Evolutionary conservation across 1,140 invertebrate species (phyloP).

Genomic region (Rhynchophorus ferrugineus): DNA sequence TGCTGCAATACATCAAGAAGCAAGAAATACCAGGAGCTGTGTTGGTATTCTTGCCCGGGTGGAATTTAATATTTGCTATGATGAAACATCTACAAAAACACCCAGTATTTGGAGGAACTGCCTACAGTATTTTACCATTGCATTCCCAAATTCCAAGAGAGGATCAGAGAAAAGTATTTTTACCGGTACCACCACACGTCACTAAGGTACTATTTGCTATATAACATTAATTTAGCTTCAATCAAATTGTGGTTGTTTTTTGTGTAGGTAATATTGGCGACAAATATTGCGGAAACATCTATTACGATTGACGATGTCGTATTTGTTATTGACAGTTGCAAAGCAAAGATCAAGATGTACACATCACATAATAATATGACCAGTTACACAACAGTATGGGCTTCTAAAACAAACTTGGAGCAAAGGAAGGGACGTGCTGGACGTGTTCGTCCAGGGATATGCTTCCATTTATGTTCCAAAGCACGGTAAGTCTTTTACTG

Average conservation of each 20-base stretch:
- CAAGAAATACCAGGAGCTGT: conserved; percentile 64
- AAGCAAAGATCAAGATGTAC: conserved; percentile 92
- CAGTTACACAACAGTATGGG: conserved; percentile 90
- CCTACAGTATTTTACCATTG: conserved; percentile 71
- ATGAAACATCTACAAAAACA: conserved; percentile 77
- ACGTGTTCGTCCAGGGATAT: conserved; percentile 77
- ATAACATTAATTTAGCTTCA: no score
- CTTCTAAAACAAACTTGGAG: conserved; percentile 83
- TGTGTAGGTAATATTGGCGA: conserved; percentile 71
- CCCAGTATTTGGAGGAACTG: conserved; percentile 61
- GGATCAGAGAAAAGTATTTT: conserved; percentile 83
- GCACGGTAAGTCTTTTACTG: conserved; percentile 36
- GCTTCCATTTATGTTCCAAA: conserved; percentile 80
- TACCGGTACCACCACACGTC: conserved; percentile 61
- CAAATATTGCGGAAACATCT: conserved; percentile 90
- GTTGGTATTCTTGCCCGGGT: conserved; percentile 87
- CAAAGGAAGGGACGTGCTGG: conserved; percentile 88
- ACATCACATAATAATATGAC: conserved; percentile 94
- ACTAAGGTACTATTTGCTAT: conserved; percentile 52
- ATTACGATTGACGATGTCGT: conserved; percentile 97
- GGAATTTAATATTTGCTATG: conserved; percentile 89
- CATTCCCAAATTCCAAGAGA: conserved; percentile 87
- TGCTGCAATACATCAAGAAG: conserved; percentile 68
- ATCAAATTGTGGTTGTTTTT: no score
- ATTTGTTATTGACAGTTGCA: conserved; percentile 91